Percentiles rank a stretch among this genome's conserved stretches.
These are phyloP conservation scores for Cryptocephalus moraei DNA, from an alignment of 2,888 invertebrate species.

Conservation along the genomic window DNA sequence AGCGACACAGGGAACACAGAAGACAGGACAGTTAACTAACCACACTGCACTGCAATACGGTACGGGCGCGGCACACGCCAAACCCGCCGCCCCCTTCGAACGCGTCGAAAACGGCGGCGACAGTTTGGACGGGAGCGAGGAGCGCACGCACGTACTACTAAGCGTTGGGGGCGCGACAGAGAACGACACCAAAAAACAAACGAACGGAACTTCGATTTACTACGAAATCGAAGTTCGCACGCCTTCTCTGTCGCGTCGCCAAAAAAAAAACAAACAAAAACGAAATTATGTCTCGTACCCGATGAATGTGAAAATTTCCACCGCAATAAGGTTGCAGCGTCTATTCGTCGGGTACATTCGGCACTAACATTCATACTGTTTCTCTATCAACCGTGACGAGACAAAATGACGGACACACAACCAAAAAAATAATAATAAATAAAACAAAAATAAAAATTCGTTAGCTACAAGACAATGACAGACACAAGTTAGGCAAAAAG, in stretches of 20 bases:
- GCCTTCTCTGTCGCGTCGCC: too few species aligned
- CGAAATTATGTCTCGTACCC: too few species aligned
- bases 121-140: not conserved
- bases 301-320: constrained; percentile 3
- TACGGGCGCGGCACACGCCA: constrained; percentile 8
- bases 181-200: too few species aligned
- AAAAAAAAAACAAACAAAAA: too few species aligned
- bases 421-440: constrained; percentile 20
- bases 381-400: constrained; percentile 29
- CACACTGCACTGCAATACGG: constrained; percentile 31
- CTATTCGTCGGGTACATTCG: constrained; percentile 7
- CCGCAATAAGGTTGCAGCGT: not conserved
- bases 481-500: too few species aligned
- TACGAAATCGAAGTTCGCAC: too few species aligned
- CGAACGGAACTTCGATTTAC: too few species aligned
- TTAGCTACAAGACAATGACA: not conserved
- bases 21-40: constrained; percentile 43
- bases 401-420: constrained; percentile 34
- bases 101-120: not conserved
- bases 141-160: constrained; percentile 30
- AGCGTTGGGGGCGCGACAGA: constrained; percentile 20
- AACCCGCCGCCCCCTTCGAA: constrained; percentile 3
- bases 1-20: constrained; percentile 65
- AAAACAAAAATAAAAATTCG: constrained; percentile 15
- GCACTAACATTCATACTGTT: constrained; percentile 16